Evolutionary conservation across 2,797 vertebrate genomes (phyloP).

Genomic region (Lacerta viridis): DNA sequence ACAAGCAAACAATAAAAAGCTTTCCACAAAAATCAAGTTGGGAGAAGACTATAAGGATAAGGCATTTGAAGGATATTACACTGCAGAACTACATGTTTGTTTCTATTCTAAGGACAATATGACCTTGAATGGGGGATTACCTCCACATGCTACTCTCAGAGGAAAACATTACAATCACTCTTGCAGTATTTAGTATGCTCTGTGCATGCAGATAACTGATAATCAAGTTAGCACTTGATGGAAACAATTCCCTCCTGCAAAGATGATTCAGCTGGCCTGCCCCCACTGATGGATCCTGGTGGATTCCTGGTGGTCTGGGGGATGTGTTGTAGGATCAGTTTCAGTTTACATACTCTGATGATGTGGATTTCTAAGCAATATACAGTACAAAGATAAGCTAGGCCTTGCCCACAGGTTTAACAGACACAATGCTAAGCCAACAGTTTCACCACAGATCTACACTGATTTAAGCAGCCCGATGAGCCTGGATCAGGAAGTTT

Average conservation of each 20-base stretch:
- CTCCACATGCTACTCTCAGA: constrained; percentile 21
- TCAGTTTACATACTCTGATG: no score
- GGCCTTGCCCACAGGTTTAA: no score
- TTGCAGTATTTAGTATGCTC: background rate
- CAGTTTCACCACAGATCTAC: background rate
- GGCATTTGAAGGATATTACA: no score
- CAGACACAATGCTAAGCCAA: background rate
- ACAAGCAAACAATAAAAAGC: background rate
- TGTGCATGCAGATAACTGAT: no score
- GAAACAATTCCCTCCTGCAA: no score
- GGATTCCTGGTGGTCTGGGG: no score
- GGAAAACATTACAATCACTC: background rate
- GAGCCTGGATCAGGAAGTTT: background rate
- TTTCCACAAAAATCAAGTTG: background rate
- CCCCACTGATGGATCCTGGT: no score
- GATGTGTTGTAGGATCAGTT: no score
- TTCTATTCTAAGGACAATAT: background rate
- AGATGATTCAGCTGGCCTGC: no score
- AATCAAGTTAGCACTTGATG: background rate
- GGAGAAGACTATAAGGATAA: background rate
- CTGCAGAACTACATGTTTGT: background rate
- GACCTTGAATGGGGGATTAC: background rate
- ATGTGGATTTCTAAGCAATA: no score
- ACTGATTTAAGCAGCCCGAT: background rate
- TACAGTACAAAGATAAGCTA: no score